These are phyloP conservation scores for Nothoprocta pentlandii DNA, from an alignment of 2,113 vertebrate species.

Conservation along the genomic window DNA sequence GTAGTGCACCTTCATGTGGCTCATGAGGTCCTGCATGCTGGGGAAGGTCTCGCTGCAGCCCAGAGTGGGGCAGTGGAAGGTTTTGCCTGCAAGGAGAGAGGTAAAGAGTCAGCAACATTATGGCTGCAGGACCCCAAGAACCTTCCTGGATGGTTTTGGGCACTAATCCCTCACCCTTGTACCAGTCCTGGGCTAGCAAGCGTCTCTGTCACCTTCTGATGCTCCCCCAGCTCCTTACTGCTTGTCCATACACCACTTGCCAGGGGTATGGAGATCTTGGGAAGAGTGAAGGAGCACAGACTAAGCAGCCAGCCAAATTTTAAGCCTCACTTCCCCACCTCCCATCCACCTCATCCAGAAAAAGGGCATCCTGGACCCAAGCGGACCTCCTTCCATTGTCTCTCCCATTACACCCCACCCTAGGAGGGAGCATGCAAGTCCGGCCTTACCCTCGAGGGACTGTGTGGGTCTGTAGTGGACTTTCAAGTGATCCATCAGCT, in stretches of 20 bases:
- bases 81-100: constrained; percentile 77
- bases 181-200: neutral
- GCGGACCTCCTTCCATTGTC: accelerated
- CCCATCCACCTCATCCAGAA: neutral
- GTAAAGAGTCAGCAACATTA: neutral
- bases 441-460: constrained; percentile 81
- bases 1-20: constrained; percentile 91
- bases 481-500: constrained; percentile 80
- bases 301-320: neutral
- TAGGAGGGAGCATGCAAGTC: neutral
- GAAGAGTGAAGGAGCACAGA: neutral
- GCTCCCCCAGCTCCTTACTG: accelerated
- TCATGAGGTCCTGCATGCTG: constrained; percentile 93
- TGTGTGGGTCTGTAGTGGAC: constrained; percentile 83
- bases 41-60: constrained; percentile 87
- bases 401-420: neutral
- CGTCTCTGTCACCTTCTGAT: neutral
- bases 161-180: neutral
- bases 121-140: accelerated
- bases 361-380: accelerated
- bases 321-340: neutral
- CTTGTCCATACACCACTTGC: neutral
- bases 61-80: constrained; percentile 83
- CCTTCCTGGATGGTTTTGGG: too few species aligned
- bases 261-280: neutral